Conservation (phyloP, 2,888 invertebrate genomes). For the Hirtodrosophila confusa region DNA sequence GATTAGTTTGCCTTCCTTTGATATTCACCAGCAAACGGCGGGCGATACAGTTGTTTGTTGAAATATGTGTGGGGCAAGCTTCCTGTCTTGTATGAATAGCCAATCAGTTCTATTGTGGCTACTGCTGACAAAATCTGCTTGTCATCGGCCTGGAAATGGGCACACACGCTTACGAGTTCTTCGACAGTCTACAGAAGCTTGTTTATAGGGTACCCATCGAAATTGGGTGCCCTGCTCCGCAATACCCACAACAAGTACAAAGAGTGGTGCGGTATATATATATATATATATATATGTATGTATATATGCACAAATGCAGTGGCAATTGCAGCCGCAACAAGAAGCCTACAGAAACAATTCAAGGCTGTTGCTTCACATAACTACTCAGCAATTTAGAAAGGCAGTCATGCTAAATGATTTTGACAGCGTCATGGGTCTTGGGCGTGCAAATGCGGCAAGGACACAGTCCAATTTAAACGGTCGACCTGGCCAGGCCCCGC, state of each 20-base stretch:
- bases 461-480: slow-evolving; percentile 29
- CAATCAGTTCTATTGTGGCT: too few relatives aligned
- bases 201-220: too few relatives aligned
- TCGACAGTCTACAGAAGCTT: too few relatives aligned
- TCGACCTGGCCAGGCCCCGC: slow-evolving; percentile 3
- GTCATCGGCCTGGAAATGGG: too few relatives aligned
- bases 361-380: slow-evolving; percentile 50
- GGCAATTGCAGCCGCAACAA: slow-evolving; percentile 19
- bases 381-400: slow-evolving; percentile 60
- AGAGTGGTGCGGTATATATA: not conserved
- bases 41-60: too few relatives aligned
- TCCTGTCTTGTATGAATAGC: not conserved
- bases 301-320: not conserved
- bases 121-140: too few relatives aligned
- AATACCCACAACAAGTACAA: not conserved
- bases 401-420: slow-evolving; percentile 51
- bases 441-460: slow-evolving; percentile 47
- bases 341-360: slow-evolving; percentile 32
- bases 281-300: not conserved
- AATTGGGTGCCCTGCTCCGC: too few relatives aligned
- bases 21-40: too few relatives aligned
- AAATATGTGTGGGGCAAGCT: too few relatives aligned
- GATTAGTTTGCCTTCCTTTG: too few relatives aligned
- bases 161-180: too few relatives aligned
- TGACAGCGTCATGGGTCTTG: slow-evolving; percentile 47